Evolutionary conservation across 2,797 vertebrate genomes (phyloP), one percentile per base, ranked within the genome.

Genomic region (Rhinoraja longicauda): DNA sequence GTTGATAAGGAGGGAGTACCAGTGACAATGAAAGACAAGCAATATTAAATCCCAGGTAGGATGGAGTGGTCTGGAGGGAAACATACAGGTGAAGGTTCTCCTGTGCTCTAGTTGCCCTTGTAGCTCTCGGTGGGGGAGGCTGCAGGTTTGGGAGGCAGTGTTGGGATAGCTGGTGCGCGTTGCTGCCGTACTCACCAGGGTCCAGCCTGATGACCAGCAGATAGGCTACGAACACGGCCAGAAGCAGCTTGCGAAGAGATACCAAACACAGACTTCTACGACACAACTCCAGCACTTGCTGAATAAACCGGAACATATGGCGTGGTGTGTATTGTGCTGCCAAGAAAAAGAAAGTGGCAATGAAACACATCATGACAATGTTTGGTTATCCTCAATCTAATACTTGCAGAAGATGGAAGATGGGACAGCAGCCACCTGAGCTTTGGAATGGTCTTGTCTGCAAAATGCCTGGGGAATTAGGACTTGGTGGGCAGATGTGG

Each of bases 191-290:
- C 94, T 93, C 93, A 99, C 98, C 98, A 96, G 98, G 97, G 94
- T 99, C 98, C 95, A 98, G 94, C 90, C 96, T 97, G 64, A 98
- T 76, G n/a, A 98, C 94, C 93, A 99, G 95, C 94, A 99, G 94
- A 92, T 97, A 98, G n/a, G 99, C 94, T 93, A 99, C 94, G 72
- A 98, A 93, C 21, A 96, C 95, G 0, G 96, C 96, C 94, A 99
- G 94, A 26, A 98, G 94, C 88, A 96, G 93, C 94, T 95, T 98
- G 84, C 95, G 97, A 76, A 98, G 95, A 93, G 96, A 95, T 70
- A 97, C 95, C 0, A 95, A 96, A 93, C 93, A 94, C n/a, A 96
- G 93, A 72, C 95, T 95, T 90, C 94, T 95, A 36, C 95, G 91
- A 24, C 94, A 93, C 81, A 94, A 93, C 59, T 95, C 94, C 92